phyloP scores from a whole-genome alignment of 2,888 invertebrate genomes.

The Physocephala rufipes region DNA sequence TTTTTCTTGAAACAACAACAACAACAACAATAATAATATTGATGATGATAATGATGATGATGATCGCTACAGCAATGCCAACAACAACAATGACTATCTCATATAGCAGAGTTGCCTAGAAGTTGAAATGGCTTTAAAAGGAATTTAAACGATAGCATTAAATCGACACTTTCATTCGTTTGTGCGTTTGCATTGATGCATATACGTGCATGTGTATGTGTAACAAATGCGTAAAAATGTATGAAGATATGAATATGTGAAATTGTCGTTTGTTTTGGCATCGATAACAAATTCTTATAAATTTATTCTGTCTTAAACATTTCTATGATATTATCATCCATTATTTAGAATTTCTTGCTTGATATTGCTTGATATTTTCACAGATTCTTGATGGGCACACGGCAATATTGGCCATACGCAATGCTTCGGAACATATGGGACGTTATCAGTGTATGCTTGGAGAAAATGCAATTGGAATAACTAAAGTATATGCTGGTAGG shows the following conservation, averaged over 20 bases:
- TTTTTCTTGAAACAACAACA: too few species aligned
- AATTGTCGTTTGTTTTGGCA: not conserved
- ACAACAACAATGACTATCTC: too few species aligned
- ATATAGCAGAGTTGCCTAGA: not conserved
- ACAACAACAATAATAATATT: too few species aligned
- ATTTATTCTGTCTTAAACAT: not conserved
- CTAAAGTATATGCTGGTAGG: conserved; percentile 49
- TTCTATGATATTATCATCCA: not conserved
- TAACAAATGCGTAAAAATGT: not conserved
- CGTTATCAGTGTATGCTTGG: conserved; percentile 47
- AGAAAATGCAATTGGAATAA: conserved; percentile 42
- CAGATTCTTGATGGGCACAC: conserved; percentile 42
- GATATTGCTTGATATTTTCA: conserved; percentile 24
- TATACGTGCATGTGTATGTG: not conserved
- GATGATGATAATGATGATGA: too few species aligned
- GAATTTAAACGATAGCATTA: conserved; percentile 2
- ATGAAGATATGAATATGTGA: too few species aligned
- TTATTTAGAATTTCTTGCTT: conserved; percentile 5
- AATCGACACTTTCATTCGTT: not conserved
- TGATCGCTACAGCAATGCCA: too few species aligned
- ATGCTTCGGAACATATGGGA: conserved; percentile 45
- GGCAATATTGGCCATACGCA: conserved; percentile 42
- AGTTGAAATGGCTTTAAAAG: conserved; percentile 6
- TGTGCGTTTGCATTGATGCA: too few species aligned
- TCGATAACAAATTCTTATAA: conserved; percentile 11